phyloP scores from a whole-genome alignment of 2,888 invertebrate genomes.

The Ecdyonurus torrentis region DNA sequence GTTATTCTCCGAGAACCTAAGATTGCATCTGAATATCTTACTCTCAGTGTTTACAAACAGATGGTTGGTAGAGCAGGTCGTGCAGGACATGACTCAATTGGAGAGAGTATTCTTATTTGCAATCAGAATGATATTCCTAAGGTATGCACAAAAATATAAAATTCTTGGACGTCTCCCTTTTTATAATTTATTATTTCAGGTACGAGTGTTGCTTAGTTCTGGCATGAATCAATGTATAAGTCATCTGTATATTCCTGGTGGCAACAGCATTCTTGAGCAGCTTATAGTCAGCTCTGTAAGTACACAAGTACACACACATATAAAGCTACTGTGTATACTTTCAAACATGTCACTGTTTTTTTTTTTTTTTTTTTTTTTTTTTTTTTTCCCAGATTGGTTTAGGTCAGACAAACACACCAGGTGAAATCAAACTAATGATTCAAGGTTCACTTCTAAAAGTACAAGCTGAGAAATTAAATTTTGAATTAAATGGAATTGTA shows the following conservation, averaged over 20 bases:
- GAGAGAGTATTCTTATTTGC: constrained; percentile 79
- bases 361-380: no score
- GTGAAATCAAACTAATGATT: constrained; percentile 35
- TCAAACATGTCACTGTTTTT: no score
- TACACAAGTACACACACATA: constrained; percentile 28
- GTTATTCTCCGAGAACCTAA: constrained; percentile 72
- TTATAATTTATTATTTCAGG: constrained; percentile 19
- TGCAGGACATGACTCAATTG: constrained; percentile 65
- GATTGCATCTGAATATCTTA: constrained; percentile 56
- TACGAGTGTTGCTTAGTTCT: constrained; percentile 37
- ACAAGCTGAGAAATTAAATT: constrained; percentile 29
- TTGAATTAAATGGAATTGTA: not conserved
- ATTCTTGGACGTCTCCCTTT: not conserved
- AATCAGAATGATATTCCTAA: constrained; percentile 35
- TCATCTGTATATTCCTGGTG: constrained; percentile 34
- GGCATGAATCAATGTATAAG: constrained; percentile 51
- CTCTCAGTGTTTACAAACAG: constrained; percentile 73
- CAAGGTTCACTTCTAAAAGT: constrained; percentile 43
- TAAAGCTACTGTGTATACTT: no score
- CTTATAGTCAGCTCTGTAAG: constrained; percentile 53
- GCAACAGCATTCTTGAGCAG: constrained; percentile 33
- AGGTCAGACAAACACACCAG: constrained; percentile 37
- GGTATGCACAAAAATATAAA: no score
- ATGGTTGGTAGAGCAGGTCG: constrained; percentile 92
- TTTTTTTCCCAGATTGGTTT: constrained; percentile 52